Evolutionary conservation across 2,113 vertebrate genomes (phyloP).

Genomic region (Piliocolobus tephrosceles): DNA sequence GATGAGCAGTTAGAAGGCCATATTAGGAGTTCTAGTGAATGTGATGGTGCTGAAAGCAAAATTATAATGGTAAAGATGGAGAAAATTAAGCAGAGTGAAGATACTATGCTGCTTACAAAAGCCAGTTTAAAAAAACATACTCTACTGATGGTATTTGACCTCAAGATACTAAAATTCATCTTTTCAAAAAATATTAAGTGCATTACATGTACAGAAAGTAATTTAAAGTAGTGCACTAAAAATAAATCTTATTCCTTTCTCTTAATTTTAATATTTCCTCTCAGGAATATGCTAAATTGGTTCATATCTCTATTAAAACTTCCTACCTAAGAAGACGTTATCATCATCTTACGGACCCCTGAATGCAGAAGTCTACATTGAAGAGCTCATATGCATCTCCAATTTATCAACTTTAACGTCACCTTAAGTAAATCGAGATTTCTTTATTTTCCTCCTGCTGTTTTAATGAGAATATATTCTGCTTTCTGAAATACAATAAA

Average conservation of each 20-base stretch:
- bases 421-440: constrained; percentile 77
- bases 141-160: neutral
- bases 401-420: constrained; percentile 68
- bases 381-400: constrained; percentile 67
- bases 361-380: constrained; percentile 73
- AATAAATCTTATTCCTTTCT: constrained; percentile 60
- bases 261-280: constrained; percentile 59
- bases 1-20: neutral
- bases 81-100: neutral
- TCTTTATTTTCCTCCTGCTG: constrained; percentile 77
- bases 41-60: neutral
- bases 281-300: constrained; percentile 68
- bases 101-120: neutral
- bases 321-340: constrained; percentile 72
- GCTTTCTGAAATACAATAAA: constrained; percentile 74
- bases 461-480: constrained; percentile 78
- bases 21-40: neutral
- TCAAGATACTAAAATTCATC: neutral
- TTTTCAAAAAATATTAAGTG: neutral
- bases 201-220: neutral
- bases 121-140: neutral
- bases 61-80: neutral
- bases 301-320: constrained; percentile 70
- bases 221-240: constrained; percentile 22
- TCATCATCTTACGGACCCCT: constrained; percentile 69